Base-by-base conservation (phyloP, 23 tunicate species). In the Trididemnum clinides region DNA sequence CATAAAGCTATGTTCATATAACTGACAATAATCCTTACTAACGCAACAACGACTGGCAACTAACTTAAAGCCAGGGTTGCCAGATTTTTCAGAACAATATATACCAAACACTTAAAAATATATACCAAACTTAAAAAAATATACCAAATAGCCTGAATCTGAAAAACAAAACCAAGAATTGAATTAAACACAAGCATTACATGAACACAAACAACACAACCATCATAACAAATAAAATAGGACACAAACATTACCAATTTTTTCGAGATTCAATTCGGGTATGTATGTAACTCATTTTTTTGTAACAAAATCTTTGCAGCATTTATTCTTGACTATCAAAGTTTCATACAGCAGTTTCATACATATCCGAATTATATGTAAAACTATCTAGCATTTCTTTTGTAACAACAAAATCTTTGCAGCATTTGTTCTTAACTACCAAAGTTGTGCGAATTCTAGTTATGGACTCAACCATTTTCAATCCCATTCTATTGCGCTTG, bases 301-400 rank as follows among this genome's bases (percentile, higher is more conserved):
- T 10, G 15, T 44, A 15, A 7, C 54, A 44, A 44, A 44, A 44
- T 44, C 54, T 44, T 44, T 44, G 54, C 54, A 44, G 15, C 54
- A 44, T 44, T 59, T n/a, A n/a, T n/a, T n/a, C n/a, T n/a, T n/a
- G n/a, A n/a, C n/a, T n/a, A n/a, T n/a, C n/a, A n/a, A n/a, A n/a
- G n/a, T n/a, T n/a, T n/a, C n/a, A n/a, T n/a, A n/a, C 66, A 3
- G 66, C 23, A n/a, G 5, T 59, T 59, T 70, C n/a, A 70, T 70
- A 70, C 76, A 70, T 70, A n/a, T 70, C n/a, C 38, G 76, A 70
- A 74, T 35, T 74, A n/a, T n/a, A n/a, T n/a, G n/a, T n/a, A 37
- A 36, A 38, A 18, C 23, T 18, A 6, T 38, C 25, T 25, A 74
- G 30, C 80, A 74, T 74, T 7, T 74, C 57, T 37, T 37, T 38